These are phyloP conservation scores for Drepana arcuata DNA, from an alignment of 1,140 invertebrate genomes.

Conservation along the genomic window DNA sequence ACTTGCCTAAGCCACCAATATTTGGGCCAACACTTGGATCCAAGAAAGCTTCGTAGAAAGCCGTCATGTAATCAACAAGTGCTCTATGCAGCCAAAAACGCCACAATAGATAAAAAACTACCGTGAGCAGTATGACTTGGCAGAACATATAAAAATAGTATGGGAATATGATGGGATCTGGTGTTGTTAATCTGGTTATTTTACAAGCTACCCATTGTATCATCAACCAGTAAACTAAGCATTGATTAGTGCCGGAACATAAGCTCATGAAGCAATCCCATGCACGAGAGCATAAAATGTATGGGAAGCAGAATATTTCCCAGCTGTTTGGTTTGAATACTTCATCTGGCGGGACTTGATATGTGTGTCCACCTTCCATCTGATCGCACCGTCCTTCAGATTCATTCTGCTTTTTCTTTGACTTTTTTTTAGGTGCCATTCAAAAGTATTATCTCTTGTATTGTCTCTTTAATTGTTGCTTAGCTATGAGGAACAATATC, in stretches of 20 bases:
- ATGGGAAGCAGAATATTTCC: conserved; percentile 59
- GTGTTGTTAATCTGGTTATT: conserved; percentile 35
- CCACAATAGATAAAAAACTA: conserved; percentile 38
- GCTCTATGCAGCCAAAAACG: not conserved
- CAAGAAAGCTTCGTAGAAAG: not conserved
- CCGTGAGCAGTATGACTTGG: conserved; percentile 40
- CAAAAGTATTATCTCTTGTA: not conserved
- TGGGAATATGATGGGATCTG: conserved; percentile 47
- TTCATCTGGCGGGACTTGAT: no score
- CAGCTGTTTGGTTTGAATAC: conserved; percentile 46
- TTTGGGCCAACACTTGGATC: not conserved
- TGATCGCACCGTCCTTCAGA: no score
- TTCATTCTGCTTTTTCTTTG: not conserved
- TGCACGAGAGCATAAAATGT: conserved; percentile 42
- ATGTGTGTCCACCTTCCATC: no score
- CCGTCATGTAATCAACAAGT: not conserved
- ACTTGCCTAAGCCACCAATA: not conserved
- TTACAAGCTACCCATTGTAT: conserved; percentile 54
- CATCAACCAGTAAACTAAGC: conserved; percentile 51
- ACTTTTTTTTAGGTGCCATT: not conserved
- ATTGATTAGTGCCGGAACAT: conserved; percentile 49
- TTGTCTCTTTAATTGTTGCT: no score
- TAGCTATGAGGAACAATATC: no score
- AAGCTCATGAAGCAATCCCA: conserved; percentile 38
- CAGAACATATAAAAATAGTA: conserved; percentile 59